Evolutionary conservation across 23 tunicate genomes (phyloP).

Genomic region (Halocynthia roretzi): DNA sequence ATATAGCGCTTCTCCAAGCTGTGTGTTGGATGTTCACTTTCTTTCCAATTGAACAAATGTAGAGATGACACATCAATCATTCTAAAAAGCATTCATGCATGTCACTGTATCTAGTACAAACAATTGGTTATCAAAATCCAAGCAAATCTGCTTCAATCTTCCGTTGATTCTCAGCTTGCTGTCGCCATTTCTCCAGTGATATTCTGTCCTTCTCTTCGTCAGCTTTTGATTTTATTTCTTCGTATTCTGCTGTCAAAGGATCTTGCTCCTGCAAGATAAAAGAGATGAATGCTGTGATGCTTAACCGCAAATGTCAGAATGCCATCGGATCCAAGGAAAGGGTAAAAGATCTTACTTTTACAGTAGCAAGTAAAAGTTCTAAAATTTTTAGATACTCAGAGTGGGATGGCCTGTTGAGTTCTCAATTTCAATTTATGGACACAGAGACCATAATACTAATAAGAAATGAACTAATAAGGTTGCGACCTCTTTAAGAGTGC

Average conservation of each 20-base stretch:
- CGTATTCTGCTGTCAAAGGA: constrained; percentile 61
- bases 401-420: too few relatives aligned
- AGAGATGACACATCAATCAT: too few relatives aligned
- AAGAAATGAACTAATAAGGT: too few relatives aligned
- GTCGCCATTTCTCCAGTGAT: constrained; percentile 60
- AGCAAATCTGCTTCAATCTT: constrained; percentile 53
- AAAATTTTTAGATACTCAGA: too few relatives aligned
- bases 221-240: constrained; percentile 16
- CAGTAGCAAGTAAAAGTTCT: too few relatives aligned
- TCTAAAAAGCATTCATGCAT: too few relatives aligned
- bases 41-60: too few relatives aligned
- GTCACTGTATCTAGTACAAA: background rate
- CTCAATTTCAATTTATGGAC: too few relatives aligned
- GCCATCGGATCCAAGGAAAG: background rate
- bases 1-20: too few relatives aligned
- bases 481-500: too few relatives aligned
- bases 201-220: constrained; percentile 42
- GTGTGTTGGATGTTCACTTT: too few relatives aligned
- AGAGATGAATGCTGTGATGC: background rate
- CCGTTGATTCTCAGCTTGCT: constrained; percentile 44
- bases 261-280: constrained; percentile 37
- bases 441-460: too few relatives aligned
- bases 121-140: constrained; percentile 25
- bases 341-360: background rate
- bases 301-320: background rate